These are phyloP conservation scores for Helicorthomorpha holstii DNA, from an alignment of 1,140 invertebrate genomes.

Conservation along the genomic window DNA sequence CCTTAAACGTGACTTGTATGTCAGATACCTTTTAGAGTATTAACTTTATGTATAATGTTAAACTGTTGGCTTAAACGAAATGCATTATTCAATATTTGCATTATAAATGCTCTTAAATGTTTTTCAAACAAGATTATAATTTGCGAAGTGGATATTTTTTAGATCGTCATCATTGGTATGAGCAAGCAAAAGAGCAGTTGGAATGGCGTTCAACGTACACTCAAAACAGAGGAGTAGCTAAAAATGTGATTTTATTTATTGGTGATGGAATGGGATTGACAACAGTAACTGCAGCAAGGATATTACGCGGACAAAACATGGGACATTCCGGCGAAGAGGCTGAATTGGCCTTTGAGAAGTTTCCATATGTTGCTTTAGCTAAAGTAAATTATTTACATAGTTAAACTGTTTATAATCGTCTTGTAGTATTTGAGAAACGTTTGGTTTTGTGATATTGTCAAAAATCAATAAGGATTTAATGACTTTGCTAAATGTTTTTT, in stretches of 20 bases:
- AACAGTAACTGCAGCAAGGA: conserved; percentile 65
- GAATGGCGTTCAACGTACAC: not conserved
- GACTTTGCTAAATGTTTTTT: too few species aligned
- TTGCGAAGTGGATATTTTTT: conserved; percentile 1
- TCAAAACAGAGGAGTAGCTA: conserved; percentile 36
- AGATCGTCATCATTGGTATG: conserved; percentile 16
- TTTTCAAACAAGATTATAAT: not conserved
- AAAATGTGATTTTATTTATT: conserved; percentile 79
- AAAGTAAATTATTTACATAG: conserved; percentile 33
- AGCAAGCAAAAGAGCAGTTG: conserved; percentile 9
- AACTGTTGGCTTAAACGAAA: too few species aligned
- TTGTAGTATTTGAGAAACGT: too few species aligned
- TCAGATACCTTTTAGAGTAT: too few species aligned
- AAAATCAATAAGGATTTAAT: too few species aligned
- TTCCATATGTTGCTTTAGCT: conserved; percentile 47
- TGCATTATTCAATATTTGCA: too few species aligned
- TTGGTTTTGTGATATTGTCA: too few species aligned
- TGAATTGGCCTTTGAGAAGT: conserved; percentile 51
- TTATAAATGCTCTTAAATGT: too few species aligned
- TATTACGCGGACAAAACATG: conserved; percentile 25
- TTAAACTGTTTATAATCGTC: too few species aligned
- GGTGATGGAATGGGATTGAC: conserved; percentile 89
- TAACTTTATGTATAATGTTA: too few species aligned
- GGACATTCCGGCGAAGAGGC: conserved; percentile 43
- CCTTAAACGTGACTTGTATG: too few species aligned